Conservation (phyloP, 1,140 invertebrate genomes). For the Diabrotica virgifera region DNA sequence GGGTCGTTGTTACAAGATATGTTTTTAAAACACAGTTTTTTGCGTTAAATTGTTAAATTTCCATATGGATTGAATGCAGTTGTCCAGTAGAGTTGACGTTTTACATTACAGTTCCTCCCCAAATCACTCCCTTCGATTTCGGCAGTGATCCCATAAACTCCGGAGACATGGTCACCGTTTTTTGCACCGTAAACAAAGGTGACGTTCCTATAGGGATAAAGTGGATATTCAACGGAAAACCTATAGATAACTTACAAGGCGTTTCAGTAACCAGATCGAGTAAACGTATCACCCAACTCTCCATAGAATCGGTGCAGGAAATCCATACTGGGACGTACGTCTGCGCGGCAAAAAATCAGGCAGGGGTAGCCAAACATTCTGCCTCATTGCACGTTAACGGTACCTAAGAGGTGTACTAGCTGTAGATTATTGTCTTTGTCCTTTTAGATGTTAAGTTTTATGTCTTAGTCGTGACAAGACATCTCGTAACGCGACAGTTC, state of each 20-base stretch:
- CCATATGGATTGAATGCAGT: no score
- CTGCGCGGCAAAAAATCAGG: constrained; percentile 64
- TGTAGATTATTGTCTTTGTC: constrained; percentile 18
- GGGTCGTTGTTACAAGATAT: no score
- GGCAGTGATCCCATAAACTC: constrained; percentile 52
- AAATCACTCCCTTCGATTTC: constrained; percentile 54
- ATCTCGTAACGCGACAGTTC: no score
- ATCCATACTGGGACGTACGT: constrained; percentile 64
- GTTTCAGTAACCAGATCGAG: constrained; percentile 56
- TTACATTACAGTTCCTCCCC: constrained; percentile 50
- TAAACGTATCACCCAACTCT: constrained; percentile 62
- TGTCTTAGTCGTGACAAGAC: constrained; percentile 52
- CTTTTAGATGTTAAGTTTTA: constrained; percentile 18
- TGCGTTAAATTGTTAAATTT: no score
- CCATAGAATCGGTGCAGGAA: constrained; percentile 58
- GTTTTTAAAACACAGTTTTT: no score
- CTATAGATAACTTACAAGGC: constrained; percentile 33
- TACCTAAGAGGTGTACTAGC: constrained; percentile 35
- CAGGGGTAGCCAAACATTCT: constrained; percentile 59
- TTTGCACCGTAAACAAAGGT: constrained; percentile 57
- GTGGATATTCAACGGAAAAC: constrained; percentile 46
- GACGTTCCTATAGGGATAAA: constrained; percentile 55
- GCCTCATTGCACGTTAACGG: constrained; percentile 63
- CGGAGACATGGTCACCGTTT: constrained; percentile 55
- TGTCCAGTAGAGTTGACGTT: constrained; percentile 42